phyloP scores from a whole-genome alignment of 2,888 invertebrate genomes.

The Mayetiola destructor region DNA sequence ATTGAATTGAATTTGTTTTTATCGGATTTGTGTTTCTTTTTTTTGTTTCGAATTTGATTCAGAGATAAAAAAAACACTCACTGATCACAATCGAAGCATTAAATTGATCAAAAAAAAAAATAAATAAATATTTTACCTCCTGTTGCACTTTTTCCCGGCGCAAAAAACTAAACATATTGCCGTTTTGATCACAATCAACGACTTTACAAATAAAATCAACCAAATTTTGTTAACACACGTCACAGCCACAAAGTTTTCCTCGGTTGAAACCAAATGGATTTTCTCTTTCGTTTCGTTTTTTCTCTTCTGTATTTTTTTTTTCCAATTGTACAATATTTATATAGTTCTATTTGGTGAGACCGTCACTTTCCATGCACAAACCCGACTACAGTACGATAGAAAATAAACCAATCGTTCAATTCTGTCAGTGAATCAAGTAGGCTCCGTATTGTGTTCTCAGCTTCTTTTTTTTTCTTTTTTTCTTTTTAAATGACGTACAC shows the following conservation, averaged over 20 bases:
- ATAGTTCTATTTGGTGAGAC: too few relatives aligned
- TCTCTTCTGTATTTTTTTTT: not conserved
- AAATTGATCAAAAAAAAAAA: too few relatives aligned
- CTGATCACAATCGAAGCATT: too few relatives aligned
- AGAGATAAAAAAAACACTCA: too few relatives aligned
- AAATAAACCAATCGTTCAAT: not conserved
- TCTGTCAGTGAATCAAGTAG: conserved; percentile 6
- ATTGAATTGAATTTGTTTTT: too few relatives aligned
- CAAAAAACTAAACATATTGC: conserved; percentile 14
- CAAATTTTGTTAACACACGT: not conserved
- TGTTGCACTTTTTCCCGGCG: conserved; percentile 13
- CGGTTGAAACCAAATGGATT: not conserved
- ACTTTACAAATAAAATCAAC: not conserved
- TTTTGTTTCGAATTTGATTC: too few relatives aligned
- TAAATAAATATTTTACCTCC: too few relatives aligned
- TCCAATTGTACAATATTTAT: too few relatives aligned
- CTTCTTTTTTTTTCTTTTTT: not conserved
- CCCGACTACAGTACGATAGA: not conserved
- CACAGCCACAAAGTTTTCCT: not conserved
- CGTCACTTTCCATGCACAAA: not conserved
- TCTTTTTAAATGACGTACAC: not conserved
- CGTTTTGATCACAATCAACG: not conserved
- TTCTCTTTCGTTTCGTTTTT: not conserved
- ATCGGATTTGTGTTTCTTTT: too few relatives aligned
- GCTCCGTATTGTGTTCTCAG: too few relatives aligned